Conservation (phyloP, 1,140 invertebrate species). For the Laodelphax striatellus region DNA sequence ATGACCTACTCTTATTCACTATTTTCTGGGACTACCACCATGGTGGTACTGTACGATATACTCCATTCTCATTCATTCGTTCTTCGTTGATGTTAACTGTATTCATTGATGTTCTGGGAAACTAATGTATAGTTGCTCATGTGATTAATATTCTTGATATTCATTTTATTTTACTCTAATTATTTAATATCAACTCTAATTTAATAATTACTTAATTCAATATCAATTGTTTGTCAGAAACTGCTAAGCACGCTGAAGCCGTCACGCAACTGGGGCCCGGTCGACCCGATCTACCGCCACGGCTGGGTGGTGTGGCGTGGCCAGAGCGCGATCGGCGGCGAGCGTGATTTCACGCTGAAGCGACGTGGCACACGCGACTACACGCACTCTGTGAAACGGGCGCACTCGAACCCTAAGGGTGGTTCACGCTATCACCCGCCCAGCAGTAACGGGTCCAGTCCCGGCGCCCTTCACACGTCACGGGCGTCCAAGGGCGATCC, state of each 20-base stretch:
- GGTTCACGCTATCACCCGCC: neutral
- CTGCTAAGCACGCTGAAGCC: conserved; percentile 41
- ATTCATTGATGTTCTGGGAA: too few species aligned
- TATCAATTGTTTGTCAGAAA: conserved; percentile 34
- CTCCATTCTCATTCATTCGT: too few species aligned
- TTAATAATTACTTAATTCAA: too few species aligned
- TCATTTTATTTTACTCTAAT: too few species aligned
- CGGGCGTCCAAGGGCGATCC: neutral
- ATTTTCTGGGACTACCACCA: too few species aligned
- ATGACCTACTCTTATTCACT: too few species aligned
- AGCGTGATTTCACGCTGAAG: conserved; percentile 43
- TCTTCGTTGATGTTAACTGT: too few species aligned
- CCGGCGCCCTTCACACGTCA: neutral
- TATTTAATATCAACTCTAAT: too few species aligned
- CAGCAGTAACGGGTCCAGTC: neutral
- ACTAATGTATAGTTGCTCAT: too few species aligned
- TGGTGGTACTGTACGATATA: too few species aligned
- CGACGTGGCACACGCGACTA: conserved; percentile 45
- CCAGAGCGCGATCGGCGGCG: conserved; percentile 30
- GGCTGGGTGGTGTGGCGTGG: conserved; percentile 40
- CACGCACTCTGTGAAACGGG: conserved; percentile 33
- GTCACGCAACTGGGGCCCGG: conserved; percentile 46
- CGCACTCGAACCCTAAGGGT: conserved; percentile 1
- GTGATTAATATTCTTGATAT: too few species aligned
- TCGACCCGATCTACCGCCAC: conserved; percentile 45